Conservation (phyloP, 2,888 invertebrate species). For the Kuschelorhynchus macadamiae region DNA sequence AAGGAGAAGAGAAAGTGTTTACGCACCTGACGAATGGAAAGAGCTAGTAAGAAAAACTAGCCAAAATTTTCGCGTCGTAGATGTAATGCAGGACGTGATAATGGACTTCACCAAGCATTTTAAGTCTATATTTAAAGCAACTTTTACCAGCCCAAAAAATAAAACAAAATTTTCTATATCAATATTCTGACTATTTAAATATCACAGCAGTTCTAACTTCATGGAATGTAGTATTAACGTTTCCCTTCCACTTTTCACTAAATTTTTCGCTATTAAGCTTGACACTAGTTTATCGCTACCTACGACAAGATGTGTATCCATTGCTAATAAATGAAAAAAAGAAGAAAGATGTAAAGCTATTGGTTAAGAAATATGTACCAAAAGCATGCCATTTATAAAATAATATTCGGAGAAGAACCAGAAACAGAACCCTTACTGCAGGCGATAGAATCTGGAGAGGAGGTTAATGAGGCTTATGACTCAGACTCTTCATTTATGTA, state of each 20-base stretch:
- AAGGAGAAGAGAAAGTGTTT: constrained; percentile 30
- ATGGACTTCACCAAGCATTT: constrained; percentile 43
- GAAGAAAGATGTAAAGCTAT: no score
- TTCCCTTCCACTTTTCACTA: no score
- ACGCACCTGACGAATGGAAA: constrained; percentile 35
- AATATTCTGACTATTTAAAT: background rate
- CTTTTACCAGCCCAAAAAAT: constrained; percentile 26
- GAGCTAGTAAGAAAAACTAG: constrained; percentile 41
- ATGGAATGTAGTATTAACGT: constrained; percentile 6
- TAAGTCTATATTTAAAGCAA: constrained; percentile 41
- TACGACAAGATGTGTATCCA: no score
- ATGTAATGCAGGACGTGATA: constrained; percentile 41
- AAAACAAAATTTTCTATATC: constrained; percentile 17
- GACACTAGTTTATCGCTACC: no score
- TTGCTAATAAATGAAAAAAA: no score
- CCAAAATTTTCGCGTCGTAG: constrained; percentile 36
- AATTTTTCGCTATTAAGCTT: no score
- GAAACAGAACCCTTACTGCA: no score
- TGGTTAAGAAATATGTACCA: constrained; percentile 36
- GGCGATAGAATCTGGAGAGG: no score
- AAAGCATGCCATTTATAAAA: constrained; percentile 27
- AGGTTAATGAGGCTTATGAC: constrained; percentile 34
- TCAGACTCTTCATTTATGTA: constrained; percentile 36
- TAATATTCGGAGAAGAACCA: no score
- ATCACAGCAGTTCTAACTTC: no score